phyloP scores from a whole-genome alignment of 2,888 invertebrate species.

The Monoplex corrugatus region DNA sequence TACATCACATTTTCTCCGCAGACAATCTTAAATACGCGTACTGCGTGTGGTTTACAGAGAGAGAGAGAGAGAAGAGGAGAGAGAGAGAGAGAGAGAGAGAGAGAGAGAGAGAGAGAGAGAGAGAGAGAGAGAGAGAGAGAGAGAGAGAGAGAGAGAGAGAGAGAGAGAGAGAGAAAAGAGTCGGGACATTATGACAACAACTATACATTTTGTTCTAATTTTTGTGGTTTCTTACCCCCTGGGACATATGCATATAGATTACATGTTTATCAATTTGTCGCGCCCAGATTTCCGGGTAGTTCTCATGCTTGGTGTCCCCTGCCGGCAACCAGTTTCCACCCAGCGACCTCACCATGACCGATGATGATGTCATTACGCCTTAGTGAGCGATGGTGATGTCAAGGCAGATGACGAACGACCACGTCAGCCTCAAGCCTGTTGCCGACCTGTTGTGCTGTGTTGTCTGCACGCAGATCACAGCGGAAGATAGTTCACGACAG shows the following conservation, averaged over 20 bases:
- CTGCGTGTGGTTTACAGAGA: background rate
- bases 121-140: background rate
- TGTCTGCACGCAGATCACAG: background rate
- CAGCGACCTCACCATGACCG: background rate
- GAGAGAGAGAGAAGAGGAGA: background rate
- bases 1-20: no score
- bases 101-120: background rate
- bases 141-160: background rate
- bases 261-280: no score
- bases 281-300: background rate
- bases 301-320: background rate
- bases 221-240: no score
- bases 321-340: background rate
- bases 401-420: constrained; percentile 5
- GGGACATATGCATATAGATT: no score
- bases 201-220: no score
- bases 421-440: background rate
- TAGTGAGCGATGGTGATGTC: background rate
- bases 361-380: constrained; percentile 30
- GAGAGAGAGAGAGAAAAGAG: constrained; percentile 17
- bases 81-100: background rate
- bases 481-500: background rate
- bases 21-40: no score
- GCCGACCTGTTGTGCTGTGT: background rate
- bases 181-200: no score